These are phyloP conservation scores for Leuciscus waleckii DNA, from an alignment of 2,797 vertebrate species.

Conservation along the genomic window DNA sequence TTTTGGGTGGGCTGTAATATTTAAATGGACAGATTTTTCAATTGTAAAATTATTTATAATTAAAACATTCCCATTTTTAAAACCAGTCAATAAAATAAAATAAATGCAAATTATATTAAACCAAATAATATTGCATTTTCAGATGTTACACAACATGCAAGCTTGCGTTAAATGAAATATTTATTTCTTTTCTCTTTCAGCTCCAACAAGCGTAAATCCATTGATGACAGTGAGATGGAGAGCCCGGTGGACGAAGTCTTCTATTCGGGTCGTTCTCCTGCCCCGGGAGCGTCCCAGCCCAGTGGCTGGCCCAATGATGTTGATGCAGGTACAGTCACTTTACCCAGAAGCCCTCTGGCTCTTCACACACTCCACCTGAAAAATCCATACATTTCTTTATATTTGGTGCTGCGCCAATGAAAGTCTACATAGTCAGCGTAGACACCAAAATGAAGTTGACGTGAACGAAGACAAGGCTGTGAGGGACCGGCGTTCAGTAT, in stretches of 20 bases:
- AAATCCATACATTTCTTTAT: neutral
- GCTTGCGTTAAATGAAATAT: neutral
- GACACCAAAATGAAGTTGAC: neutral
- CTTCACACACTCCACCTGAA: conserved; percentile 1
- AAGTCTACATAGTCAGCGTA: neutral
- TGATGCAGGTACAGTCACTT: conserved; percentile 84
- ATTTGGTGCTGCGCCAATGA: neutral
- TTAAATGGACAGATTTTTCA: neutral
- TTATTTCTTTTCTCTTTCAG: conserved; percentile 68
- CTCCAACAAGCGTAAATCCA: conserved; percentile 95
- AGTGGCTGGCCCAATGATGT: conserved; percentile 94
- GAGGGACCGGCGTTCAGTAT: neutral
- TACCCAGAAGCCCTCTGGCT: conserved; percentile 1
- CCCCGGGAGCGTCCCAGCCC: conserved; percentile 92
- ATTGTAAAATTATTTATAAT: neutral
- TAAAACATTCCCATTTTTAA: neutral
- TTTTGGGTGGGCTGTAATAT: neutral
- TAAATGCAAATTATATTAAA: neutral
- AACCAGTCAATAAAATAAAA: neutral
- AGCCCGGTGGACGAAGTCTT: conserved; percentile 95
- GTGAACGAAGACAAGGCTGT: neutral
- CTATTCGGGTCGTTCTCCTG: conserved; percentile 92
- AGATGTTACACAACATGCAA: neutral
- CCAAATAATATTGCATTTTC: neutral
- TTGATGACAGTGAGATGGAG: conserved; percentile 97